Percentiles rank a stretch among this genome's conserved stretches.
phyloP scores from a whole-genome alignment of 2,888 invertebrate species.

The Macrosoma leucophasiata region DNA sequence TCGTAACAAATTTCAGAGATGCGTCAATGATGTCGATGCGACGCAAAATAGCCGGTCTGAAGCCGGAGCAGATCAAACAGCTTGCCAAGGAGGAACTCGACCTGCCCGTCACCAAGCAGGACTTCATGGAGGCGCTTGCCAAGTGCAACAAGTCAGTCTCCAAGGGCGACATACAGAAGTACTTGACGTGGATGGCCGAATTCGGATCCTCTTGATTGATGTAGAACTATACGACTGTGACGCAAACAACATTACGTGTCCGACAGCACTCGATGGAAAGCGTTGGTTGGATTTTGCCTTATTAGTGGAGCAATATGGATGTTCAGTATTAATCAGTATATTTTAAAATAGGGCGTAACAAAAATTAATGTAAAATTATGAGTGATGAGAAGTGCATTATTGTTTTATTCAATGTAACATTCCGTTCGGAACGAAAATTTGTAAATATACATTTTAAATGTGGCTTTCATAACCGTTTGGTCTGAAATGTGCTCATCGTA shows the following conservation, averaged over 20 bases:
- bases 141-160: conserved; percentile 98
- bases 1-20: too few relatives aligned
- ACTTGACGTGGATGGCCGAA: conserved; percentile 98
- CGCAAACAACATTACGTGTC: conserved; percentile 12
- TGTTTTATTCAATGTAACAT: too few relatives aligned
- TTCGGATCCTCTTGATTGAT: conserved; percentile 92
- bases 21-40: conserved; percentile 99
- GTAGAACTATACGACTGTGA: conserved; percentile 19
- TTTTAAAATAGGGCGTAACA: too few relatives aligned
- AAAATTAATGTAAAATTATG: too few relatives aligned
- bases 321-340: conserved; percentile 62
- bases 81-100: conserved; percentile 96
- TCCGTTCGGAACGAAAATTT: too few relatives aligned
- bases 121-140: conserved; percentile 94
- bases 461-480: too few relatives aligned
- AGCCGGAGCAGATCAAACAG: conserved; percentile 95
- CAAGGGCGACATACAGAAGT: conserved; percentile 94
- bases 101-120: conserved; percentile 92
- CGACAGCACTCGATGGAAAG: conserved; percentile 5
- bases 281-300: too few relatives aligned
- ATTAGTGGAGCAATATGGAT: too few relatives aligned
- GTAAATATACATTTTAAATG: too few relatives aligned
- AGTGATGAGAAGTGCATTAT: too few relatives aligned
- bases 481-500: too few relatives aligned
- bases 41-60: conserved; percentile 93